Conservation (phyloP, 2,113 vertebrate species). For the Crocuta crocuta region DNA sequence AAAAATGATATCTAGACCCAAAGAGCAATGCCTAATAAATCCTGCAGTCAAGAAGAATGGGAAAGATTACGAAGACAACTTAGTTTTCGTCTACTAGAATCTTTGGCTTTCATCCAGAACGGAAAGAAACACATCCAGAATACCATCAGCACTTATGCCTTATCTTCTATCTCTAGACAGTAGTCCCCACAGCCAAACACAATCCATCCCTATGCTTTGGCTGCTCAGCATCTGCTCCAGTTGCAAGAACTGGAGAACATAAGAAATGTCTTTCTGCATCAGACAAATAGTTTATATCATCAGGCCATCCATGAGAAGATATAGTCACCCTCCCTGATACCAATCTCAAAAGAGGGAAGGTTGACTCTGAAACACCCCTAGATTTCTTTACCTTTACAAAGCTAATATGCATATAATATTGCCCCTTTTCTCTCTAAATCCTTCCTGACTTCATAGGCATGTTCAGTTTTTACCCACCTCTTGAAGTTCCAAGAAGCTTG, state of each 20-base stretch:
- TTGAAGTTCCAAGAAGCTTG: not conserved
- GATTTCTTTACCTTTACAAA: not conserved
- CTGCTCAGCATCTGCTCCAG: not conserved
- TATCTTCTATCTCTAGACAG: not conserved
- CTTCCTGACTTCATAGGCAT: not conserved
- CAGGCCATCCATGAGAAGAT: not conserved
- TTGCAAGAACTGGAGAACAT: not conserved
- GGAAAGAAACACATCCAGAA: constrained; percentile 54
- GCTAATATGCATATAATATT: not conserved
- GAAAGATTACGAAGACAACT: constrained; percentile 61
- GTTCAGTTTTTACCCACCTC: not conserved
- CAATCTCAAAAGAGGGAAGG: not conserved
- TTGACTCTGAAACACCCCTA: not conserved
- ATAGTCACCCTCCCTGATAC: not conserved
- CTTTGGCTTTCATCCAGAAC: constrained; percentile 59
- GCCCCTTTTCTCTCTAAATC: not conserved
- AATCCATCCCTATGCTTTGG: not conserved
- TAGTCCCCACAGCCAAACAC: constrained; percentile 13
- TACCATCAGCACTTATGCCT: constrained; percentile 35
- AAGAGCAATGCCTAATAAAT: constrained; percentile 65
- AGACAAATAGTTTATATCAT: not conserved
- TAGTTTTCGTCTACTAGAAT: not conserved
- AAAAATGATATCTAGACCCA: constrained; percentile 61
- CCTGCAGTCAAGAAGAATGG: constrained; percentile 29
- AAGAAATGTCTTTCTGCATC: not conserved